Conservation (phyloP, 92 coral and sea anemone genomes). For the Anthopleura xanthogrammica region DNA sequence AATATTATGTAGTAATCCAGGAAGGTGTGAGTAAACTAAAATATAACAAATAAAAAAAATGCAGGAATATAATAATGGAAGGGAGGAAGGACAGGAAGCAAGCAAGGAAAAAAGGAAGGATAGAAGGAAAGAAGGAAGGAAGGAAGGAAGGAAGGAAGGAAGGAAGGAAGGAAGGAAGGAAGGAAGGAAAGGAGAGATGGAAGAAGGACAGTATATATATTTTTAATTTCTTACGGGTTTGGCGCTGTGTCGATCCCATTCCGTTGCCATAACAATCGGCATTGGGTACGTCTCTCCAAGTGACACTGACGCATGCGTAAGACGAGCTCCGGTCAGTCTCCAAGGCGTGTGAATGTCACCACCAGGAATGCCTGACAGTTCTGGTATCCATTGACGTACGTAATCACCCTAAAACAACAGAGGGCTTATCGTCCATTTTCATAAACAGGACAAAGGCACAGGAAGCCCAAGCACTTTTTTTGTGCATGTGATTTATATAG, state of each 20-base stretch:
- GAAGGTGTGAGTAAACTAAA: no score
- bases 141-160: neutral
- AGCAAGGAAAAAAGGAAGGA: neutral
- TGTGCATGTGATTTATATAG: no score
- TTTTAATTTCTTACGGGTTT: slow-evolving; percentile 29
- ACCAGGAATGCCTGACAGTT: slow-evolving; percentile 54
- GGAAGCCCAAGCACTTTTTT: no score
- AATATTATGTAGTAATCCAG: no score
- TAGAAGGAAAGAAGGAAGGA: neutral
- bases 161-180: neutral
- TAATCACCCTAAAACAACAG: slow-evolving; percentile 39
- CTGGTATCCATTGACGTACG: slow-evolving; percentile 61
- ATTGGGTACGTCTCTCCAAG: slow-evolving; percentile 54
- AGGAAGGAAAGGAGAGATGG: neutral
- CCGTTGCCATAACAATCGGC: slow-evolving; percentile 54
- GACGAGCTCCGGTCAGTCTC: slow-evolving; percentile 25
- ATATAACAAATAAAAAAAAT: no score
- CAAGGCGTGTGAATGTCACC: slow-evolving; percentile 61
- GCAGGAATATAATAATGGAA: no score
- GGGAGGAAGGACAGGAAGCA: neutral
- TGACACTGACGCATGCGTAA: slow-evolving; percentile 24
- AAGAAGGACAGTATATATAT: neutral
- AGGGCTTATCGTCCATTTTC: neutral
- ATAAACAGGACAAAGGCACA: no score
- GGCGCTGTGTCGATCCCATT: slow-evolving; percentile 59